Percentiles rank a stretch among this genome's conserved stretches.
Evolutionary conservation across 2,113 vertebrate species (phyloP).

Genomic region (Eulemur macaco): DNA sequence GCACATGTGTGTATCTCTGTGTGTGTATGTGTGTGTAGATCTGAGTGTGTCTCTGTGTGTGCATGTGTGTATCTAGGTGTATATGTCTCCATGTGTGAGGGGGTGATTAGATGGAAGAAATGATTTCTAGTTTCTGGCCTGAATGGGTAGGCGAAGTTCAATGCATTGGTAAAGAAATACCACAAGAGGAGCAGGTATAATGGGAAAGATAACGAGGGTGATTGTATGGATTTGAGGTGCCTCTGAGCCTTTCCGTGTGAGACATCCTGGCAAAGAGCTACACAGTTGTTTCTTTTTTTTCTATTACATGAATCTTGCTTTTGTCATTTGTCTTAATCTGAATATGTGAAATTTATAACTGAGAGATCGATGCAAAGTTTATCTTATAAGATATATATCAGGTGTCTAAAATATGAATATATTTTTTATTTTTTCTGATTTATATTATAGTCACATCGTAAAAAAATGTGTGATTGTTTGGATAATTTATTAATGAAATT

Average conservation of each 20-base stretch:
- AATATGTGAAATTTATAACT: neutral
- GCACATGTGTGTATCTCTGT: neutral
- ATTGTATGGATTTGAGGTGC: neutral
- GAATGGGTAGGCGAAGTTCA: neutral
- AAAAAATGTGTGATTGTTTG: neutral
- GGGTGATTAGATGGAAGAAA: neutral
- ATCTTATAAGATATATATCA: neutral
- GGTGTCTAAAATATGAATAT: neutral
- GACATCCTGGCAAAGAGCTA: neutral
- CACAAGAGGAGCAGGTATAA: neutral
- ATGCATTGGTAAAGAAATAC: neutral
- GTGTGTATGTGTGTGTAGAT: neutral
- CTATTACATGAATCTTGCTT: neutral
- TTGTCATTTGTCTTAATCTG: neutral
- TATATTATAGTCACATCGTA: neutral
- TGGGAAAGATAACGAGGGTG: neutral
- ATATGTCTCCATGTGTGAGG: neutral
- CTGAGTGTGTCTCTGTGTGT: neutral
- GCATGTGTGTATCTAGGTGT: neutral
- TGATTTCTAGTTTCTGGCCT: neutral
- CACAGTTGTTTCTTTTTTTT: neutral
- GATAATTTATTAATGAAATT: neutral
- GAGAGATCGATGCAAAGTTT: neutral
- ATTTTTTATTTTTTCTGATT: conserved; percentile 2
- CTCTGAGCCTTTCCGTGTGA: neutral